Evolutionary conservation across 2,888 invertebrate species (phyloP).

Genomic region (Venustoraphidia nigricollis): DNA sequence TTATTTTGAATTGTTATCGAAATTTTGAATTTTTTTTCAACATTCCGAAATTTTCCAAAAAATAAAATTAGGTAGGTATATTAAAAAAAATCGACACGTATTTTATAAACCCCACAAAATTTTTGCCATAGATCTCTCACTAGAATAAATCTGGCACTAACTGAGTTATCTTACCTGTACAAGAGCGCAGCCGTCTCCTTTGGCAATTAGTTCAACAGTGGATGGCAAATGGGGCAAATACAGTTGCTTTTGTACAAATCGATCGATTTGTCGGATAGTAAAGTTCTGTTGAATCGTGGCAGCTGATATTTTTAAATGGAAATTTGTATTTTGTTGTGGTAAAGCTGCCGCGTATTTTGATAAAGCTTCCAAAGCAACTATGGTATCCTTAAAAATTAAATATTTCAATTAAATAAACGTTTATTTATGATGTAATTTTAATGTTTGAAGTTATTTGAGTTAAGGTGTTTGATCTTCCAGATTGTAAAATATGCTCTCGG

Average conservation of each 20-base stretch:
- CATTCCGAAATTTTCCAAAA: too few relatives aligned
- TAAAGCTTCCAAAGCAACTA: constrained; percentile 41
- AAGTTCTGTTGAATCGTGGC: constrained; percentile 27
- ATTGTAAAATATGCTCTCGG: too few relatives aligned
- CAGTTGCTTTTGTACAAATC: constrained; percentile 30
- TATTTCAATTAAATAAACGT: neutral
- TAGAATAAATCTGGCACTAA: too few relatives aligned
- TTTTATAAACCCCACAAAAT: too few relatives aligned
- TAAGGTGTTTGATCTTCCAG: too few relatives aligned
- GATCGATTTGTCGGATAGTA: constrained; percentile 29
- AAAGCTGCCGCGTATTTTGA: constrained; percentile 35
- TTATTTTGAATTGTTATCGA: too few relatives aligned
- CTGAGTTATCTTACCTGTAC: constrained; percentile 30
- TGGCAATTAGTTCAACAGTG: constrained; percentile 28
- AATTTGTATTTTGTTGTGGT: constrained; percentile 26
- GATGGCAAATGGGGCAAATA: constrained; percentile 29
- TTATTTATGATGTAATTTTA: neutral
- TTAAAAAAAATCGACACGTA: too few relatives aligned
- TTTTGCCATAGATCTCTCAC: too few relatives aligned
- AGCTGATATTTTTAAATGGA: constrained; percentile 29
- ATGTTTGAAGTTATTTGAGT: too few relatives aligned
- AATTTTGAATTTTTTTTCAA: too few relatives aligned
- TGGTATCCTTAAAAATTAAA: constrained; percentile 33
- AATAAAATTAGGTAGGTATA: too few relatives aligned
- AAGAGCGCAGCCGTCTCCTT: constrained; percentile 38